Evolutionary conservation across 2,113 vertebrate species (phyloP), one percentile per base, ranked within the genome.

Genomic region (Heterocephalus glaber): DNA sequence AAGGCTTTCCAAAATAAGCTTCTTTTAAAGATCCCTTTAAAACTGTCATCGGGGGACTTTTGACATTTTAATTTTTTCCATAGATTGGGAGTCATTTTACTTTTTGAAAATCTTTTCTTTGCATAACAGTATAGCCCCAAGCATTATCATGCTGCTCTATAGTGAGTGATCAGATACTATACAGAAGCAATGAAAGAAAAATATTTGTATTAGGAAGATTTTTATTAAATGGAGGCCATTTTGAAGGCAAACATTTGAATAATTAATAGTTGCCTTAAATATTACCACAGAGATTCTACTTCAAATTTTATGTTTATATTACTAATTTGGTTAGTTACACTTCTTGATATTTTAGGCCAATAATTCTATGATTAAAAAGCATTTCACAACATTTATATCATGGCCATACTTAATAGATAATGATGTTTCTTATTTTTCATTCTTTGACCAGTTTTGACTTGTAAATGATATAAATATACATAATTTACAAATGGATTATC

Each of bases 1-100:
- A 95, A 96, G 96, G 96, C 83, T 96, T 98, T 96, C 89, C 88
- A 97, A 97, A 97, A 97, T 97, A 97, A 96, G 95, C 93, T 93
- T 77, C 92, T 95, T 93, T 96, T 76, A 95, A 97, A 95, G 89
- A 97, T 79, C 95, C 89, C 95, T 95, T 96, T 97, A 94, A 97
- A 96, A 97, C 89, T 97, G 82, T 97, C 94, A 98, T 70, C 79
- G 95, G 95, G 68, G 74, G 63, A 81, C 91, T 96, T 86, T 93
- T 97, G 94, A 95, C 90, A 95, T 97, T 97, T 97, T 94, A 94
- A 87, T 86, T 92, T 97, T 92, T 97, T 86, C 61, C 89, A 90
- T 87, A 84, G 74, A 89, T 93, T 95, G 38, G 52, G 60, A 96
- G 52, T 84, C 47, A 6, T 60, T 95, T 96, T 74, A 85, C 44